phyloP scores from a whole-genome alignment of 2,113 vertebrate genomes.

The Elephas maximus region DNA sequence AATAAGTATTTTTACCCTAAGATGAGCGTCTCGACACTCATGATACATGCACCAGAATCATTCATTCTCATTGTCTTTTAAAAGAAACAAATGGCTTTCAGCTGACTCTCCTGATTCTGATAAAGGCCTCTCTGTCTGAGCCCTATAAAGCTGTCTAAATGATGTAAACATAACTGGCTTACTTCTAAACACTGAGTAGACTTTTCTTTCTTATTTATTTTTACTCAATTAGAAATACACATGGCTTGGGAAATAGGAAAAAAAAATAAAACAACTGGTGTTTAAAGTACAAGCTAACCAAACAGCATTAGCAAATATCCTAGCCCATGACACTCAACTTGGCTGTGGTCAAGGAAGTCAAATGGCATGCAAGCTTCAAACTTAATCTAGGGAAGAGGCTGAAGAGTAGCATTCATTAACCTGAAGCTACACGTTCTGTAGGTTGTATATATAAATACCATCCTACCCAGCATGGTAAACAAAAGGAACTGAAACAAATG shows the following conservation, averaged over 20 bases:
- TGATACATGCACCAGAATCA: constrained; percentile 1
- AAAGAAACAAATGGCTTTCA: constrained; percentile 68
- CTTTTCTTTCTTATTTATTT: background rate
- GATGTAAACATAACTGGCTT: constrained; percentile 57
- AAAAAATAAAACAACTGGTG: background rate
- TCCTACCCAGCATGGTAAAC: background rate
- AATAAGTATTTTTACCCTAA: background rate
- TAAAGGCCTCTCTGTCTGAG: constrained; percentile 19
- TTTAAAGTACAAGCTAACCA: constrained; percentile 19
- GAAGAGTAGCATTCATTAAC: background rate
- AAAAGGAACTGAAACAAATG: constrained; percentile 29
- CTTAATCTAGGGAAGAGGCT: background rate
- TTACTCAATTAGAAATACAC: constrained; percentile 51
- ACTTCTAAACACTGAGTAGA: constrained; percentile 53
- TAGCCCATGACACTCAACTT: background rate
- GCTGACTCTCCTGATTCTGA: constrained; percentile 42
- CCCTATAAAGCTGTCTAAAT: constrained; percentile 53
- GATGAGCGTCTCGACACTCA: constrained; percentile 49
- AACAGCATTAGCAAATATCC: constrained; percentile 31
- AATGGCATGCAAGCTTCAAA: background rate
- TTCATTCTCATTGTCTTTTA: constrained; percentile 50
- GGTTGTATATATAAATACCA: background rate
- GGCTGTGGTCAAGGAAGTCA: background rate
- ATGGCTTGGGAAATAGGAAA: background rate
- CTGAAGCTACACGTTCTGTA: background rate